Evolutionary conservation across 2,113 vertebrate species (phyloP), one percentile per base, ranked within the genome.

Genomic region (Entelurus aequoreus): DNA sequence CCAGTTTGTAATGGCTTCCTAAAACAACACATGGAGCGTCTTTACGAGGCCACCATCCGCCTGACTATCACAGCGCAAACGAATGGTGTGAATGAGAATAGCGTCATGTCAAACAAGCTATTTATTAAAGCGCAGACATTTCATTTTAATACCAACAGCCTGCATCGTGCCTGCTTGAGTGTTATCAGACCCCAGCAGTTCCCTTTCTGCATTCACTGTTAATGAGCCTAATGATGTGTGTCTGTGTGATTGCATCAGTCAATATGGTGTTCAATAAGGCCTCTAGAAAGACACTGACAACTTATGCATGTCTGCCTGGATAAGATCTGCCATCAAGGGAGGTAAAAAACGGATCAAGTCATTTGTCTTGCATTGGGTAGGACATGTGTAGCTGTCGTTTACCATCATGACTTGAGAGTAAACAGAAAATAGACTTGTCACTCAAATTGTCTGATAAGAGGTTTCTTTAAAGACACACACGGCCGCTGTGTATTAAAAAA

Each of bases 141-240:
- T 88, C 75, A 80, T 84, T 86, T 84, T 77, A 80, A 80, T 60
- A 60, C 76, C 64, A 37, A 71, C 79, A 64, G 82, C 78, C 68
- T 37, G 81, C 76, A 21, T 78, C 81, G 75, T 46, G 68, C 74
- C 80, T 4, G 60, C 40, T 16, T 72, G 68, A 83, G 80, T 11
- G 73, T 87, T 86, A 88, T 88, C 87, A 79, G 82, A 74, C 80
- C 72, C n/a, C 81, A 80, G 66, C 82, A 77, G 80, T 83, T 80
- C 35, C 77, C 80, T 78, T 77, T 83, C 78, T 79, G 66, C 84
- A 73, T 81, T 75, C 62, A 53, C 78, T 71, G 81, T 80, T 88
- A 88, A 88, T 88, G 84, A 87, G 82, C 70, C 80, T 87, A 88
- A 88, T 85, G 87, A 85, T 86, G 85, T 86, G 85, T 86, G 87